Conservation (phyloP, 2,113 vertebrate species). For the Myiozetetes cayanensis region DNA sequence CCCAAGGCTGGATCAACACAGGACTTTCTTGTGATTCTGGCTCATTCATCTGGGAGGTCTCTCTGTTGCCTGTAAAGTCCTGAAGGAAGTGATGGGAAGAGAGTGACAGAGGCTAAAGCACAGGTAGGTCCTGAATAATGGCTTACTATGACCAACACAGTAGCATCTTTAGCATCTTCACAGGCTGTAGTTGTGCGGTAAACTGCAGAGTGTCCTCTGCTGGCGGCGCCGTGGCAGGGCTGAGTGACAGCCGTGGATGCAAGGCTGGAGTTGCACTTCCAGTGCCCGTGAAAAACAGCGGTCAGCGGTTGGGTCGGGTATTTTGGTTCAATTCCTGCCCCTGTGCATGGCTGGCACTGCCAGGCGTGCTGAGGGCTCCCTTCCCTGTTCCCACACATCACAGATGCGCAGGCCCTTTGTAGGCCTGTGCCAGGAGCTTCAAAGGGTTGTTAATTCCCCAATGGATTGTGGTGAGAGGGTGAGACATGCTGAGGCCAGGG, state of each 20-base stretch:
- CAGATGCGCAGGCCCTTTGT: accelerated
- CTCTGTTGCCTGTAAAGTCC: no score
- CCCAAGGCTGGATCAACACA: background rate
- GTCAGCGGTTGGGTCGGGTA: accelerated
- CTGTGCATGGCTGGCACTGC: accelerated
- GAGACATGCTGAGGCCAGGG: background rate
- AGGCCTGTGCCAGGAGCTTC: background rate
- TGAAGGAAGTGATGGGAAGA: background rate
- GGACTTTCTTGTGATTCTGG: accelerated
- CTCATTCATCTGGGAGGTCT: background rate
- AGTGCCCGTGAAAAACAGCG: background rate
- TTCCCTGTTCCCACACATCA: accelerated
- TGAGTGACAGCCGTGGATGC: background rate
- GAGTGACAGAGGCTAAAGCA: background rate
- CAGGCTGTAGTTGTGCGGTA: no score
- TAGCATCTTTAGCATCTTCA: background rate
- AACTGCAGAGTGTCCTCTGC: background rate
- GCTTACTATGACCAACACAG: accelerated
- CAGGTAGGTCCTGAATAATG: background rate
- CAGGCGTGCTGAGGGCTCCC: accelerated
- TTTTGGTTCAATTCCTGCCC: background rate
- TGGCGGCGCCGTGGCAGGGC: accelerated
- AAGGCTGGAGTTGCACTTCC: background rate
- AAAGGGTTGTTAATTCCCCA: background rate
- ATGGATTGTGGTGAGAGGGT: background rate